Evolutionary conservation across 2,113 vertebrate species (phyloP).

Genomic region (Myotis brandtii): DNA sequence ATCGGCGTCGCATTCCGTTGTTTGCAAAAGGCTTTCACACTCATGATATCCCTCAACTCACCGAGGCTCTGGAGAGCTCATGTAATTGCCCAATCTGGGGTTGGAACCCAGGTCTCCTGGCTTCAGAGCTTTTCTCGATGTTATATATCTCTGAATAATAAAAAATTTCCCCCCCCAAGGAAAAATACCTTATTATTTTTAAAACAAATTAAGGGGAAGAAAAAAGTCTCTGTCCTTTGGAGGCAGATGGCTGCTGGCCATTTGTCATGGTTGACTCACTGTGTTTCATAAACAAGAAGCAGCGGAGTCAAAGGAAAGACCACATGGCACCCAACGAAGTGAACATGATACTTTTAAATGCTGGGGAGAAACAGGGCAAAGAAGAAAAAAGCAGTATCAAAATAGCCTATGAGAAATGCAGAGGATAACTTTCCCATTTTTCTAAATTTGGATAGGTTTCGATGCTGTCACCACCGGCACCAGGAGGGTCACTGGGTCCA

Average conservation of each 20-base stretch:
- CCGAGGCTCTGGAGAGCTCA: background rate
- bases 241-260: conserved; percentile 53
- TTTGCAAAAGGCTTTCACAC: background rate
- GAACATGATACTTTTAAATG: background rate
- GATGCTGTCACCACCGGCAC: background rate
- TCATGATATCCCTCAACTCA: background rate
- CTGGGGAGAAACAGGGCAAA: conserved; percentile 18
- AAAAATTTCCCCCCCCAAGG: background rate
- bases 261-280: conserved; percentile 51
- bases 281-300: conserved; percentile 69
- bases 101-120: conserved; percentile 17
- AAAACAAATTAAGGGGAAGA: conserved; percentile 48
- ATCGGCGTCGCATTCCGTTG: background rate
- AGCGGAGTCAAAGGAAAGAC: conserved; percentile 46
- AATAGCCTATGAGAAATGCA: conserved; percentile 72
- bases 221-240: conserved; percentile 54
- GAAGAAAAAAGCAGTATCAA: conserved; percentile 33
- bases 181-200: conserved; percentile 35
- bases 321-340: background rate
- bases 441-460: conserved; percentile 61
- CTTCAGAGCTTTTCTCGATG: conserved; percentile 21
- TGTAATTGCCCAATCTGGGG: background rate
- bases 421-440: conserved; percentile 62
- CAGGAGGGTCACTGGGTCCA: background rate
- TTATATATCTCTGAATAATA: conserved; percentile 7